Evolutionary conservation across 2,797 vertebrate species (phyloP), one percentile per base, ranked within the genome.

Genomic region (Lates japonicus): DNA sequence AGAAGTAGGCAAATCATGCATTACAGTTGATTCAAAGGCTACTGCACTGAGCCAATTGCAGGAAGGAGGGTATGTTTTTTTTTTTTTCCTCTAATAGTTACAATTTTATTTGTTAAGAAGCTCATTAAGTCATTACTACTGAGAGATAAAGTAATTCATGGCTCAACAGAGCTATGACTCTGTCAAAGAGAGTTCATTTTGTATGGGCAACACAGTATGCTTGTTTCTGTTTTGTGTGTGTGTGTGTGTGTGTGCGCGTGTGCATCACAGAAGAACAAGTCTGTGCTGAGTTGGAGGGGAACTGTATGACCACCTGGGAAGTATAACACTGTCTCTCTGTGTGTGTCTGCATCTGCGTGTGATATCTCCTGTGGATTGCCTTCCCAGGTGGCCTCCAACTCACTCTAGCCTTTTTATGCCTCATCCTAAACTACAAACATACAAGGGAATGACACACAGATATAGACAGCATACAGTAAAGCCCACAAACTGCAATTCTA

Each of bases 371-470:
- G 81, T 68, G 59, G 59, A 64, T 22, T 33, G 20, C 6, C 48
- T 70, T 46, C 55, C 55, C 60, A 62, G 41, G 61, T 42, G 55
- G 48, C 66, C 61, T 71, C n/a, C 25, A 41, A 25, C 61, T 74
- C 51, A 29, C 41, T 71, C 35, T 17, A 58, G 42, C 33, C 51
- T 72, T 70, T 39, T 62, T 20, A 49, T 33, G 20, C 29, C 19
- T 67, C 33, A 70, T 74, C 13, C 14, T 19, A 7, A 7, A 5
- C 25, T 5, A 22, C 35, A 59, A 39, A 52, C 25, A 20, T 46
- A 60, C 46, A 41, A n/a, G 31, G 1, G 13, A 49, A 42, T 12
- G 14, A 44, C 68, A 55, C 16, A 68, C 46, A 33, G 29, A 29
- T 8, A 41, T 11, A 51, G 35, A 19, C 12, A 48, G 25, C 12